phyloP scores from a whole-genome alignment of 2,113 vertebrate species.

The Eonycteris spelaea region DNA sequence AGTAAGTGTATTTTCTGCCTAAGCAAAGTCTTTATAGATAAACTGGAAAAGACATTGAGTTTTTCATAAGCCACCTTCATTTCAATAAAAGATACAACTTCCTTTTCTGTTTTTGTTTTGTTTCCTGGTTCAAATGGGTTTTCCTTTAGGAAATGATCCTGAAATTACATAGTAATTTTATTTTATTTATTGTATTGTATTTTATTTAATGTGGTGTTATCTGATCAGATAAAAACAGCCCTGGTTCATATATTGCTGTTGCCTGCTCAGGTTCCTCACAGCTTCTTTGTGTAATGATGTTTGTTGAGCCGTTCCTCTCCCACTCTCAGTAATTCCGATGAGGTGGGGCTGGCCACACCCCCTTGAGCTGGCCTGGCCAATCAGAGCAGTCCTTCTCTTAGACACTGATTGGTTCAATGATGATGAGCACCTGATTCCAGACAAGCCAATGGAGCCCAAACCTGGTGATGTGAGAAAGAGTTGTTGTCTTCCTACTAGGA shows the following conservation, averaged over 20 bases:
- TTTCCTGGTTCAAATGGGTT: neutral
- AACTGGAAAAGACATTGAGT: neutral
- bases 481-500: neutral
- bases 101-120: neutral
- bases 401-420: neutral
- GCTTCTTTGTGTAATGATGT: neutral
- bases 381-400: neutral
- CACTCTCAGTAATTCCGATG: neutral
- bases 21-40: neutral
- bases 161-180: neutral
- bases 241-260: neutral
- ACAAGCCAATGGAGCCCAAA: neutral
- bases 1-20: neutral
- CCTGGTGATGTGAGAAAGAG: neutral
- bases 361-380: neutral
- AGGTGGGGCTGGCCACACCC: neutral
- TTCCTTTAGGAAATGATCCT: neutral
- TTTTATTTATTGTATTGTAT: neutral
- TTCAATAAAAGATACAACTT: neutral
- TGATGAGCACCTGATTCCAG: neutral
- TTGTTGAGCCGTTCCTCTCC: neutral
- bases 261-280: neutral
- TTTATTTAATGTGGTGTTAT: neutral
- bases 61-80: neutral
- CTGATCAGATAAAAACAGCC: slow-evolving; percentile 2